These are phyloP conservation scores for Accipiter virgatus DNA, from an alignment of 2,113 vertebrate genomes.

Conservation along the genomic window DNA sequence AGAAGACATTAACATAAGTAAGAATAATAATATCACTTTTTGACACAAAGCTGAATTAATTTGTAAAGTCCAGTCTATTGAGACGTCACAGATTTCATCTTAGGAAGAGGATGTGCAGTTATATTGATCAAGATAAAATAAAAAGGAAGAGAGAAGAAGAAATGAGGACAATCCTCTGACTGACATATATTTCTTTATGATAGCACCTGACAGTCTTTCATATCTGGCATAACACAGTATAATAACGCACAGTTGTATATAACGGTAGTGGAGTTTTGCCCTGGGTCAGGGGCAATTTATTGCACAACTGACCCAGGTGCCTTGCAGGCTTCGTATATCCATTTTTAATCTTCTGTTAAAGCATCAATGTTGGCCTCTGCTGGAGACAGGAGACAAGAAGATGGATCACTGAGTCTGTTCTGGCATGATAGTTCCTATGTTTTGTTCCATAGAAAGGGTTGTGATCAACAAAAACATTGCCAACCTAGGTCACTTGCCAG, in stretches of 20 bases:
- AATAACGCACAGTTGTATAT: not conserved
- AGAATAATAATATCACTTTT: not conserved
- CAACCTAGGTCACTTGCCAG: constrained; percentile 36
- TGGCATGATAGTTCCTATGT: not conserved
- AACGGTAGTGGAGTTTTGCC: not conserved
- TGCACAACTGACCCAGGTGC: constrained; percentile 16
- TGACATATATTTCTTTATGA: not conserved
- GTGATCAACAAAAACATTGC: constrained; percentile 33
- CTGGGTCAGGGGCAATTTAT: not conserved
- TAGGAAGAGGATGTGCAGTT: not conserved
- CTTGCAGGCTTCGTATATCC: not conserved
- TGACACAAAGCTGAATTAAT: not conserved
- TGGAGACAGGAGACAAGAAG: constrained; percentile 15
- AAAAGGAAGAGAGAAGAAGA: not conserved
- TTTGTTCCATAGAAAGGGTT: constrained; percentile 12
- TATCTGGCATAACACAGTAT: not conserved
- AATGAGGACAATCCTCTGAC: not conserved
- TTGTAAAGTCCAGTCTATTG: not conserved
- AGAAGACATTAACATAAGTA: not conserved
- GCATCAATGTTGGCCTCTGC: not conserved
- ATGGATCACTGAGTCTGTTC: constrained; percentile 9
- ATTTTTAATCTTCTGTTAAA: not conserved
- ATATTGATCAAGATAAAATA: not conserved
- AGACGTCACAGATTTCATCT: not conserved
- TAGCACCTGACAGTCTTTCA: not conserved